Evolutionary conservation across 37 sponge, comb jelly and placozoan genomes (phyloP), one percentile per base, ranked within the genome.

Genomic region (Petrosia ficiformis): DNA sequence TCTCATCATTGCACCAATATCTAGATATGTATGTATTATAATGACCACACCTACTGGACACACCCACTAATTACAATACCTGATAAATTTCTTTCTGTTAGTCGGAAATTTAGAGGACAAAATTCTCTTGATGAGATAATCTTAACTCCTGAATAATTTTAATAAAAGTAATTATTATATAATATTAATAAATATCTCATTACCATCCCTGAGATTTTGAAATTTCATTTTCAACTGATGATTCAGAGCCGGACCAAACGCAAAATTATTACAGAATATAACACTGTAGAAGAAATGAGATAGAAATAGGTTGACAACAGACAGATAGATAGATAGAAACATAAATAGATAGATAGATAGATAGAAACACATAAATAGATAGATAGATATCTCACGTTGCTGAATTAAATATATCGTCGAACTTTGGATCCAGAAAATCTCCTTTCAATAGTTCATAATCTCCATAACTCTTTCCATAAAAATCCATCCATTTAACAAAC

Each of bases 201-300:
- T 28, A 84, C 92, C 92, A 35, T 94, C 94, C 6, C 34, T 25
- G 0, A 94, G 63, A 72, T 90, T 90, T 30, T 83, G 72, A 69
- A 94, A 94, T 65, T 76, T 81, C 40, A 84, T 67, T 67, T 90
- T 93, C 65, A 96, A 77, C 61, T 87, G 87, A 59, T 98, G 99
- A 67, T 98, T 95, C 65, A 98, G 72, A 19, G 59, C 72, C 24
- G 99, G 96, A 6, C 99, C 99, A 90, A 98, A 98, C 1, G 96
- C 99, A 78, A 93, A 98, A 81, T 98, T 98, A 83, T 98, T 98
- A 33, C 76, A 82, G 78, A 98, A 98, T 32, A 98, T 80, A n/a
- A 95, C 83, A 30, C 91, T 95, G 64, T 38, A 60, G 24, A 43
- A 41, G 1, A 22, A 34, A 56, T 26, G 63, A 61, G 63, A 29